phyloP scores from a whole-genome alignment of 2,113 vertebrate species.

The Colinus virginianus region DNA sequence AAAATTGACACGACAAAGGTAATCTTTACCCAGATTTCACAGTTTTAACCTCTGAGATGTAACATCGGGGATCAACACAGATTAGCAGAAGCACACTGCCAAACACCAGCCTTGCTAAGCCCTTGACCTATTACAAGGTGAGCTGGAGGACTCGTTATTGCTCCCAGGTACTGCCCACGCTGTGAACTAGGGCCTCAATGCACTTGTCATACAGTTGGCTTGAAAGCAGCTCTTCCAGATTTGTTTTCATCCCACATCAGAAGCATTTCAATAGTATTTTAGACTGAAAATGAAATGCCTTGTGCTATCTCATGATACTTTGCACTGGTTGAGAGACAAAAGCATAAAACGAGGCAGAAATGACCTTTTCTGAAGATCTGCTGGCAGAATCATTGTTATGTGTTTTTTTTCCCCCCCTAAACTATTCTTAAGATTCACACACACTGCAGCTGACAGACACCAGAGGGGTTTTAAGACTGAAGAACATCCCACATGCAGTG shows the following conservation, averaged over 20 bases:
- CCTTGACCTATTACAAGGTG: not conserved
- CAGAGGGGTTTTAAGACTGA: not conserved
- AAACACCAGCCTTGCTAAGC: not conserved
- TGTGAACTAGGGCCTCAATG: not conserved
- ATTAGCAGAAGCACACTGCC: conserved; percentile 13
- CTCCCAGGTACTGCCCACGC: not conserved
- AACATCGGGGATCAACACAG: not conserved
- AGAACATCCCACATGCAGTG: fast-evolving
- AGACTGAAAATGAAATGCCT: too few relatives aligned
- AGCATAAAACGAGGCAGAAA: not conserved
- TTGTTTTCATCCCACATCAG: conserved; percentile 2
- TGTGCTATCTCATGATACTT: not conserved
- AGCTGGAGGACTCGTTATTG: not conserved
- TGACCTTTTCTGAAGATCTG: not conserved
- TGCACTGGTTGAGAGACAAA: not conserved
- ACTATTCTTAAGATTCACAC: not conserved
- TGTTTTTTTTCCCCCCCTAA: not conserved
- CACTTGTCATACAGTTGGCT: not conserved
- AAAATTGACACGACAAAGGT: conserved; percentile 30
- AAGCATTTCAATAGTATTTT: not conserved
- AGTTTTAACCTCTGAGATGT: conserved; percentile 19
- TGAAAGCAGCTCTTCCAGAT: not conserved
- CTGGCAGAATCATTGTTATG: not conserved
- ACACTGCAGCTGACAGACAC: not conserved
- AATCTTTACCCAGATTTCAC: not conserved